These are phyloP conservation scores for Tachystola acroxantha DNA, from an alignment of 2,888 invertebrate species.

Conservation along the genomic window DNA sequence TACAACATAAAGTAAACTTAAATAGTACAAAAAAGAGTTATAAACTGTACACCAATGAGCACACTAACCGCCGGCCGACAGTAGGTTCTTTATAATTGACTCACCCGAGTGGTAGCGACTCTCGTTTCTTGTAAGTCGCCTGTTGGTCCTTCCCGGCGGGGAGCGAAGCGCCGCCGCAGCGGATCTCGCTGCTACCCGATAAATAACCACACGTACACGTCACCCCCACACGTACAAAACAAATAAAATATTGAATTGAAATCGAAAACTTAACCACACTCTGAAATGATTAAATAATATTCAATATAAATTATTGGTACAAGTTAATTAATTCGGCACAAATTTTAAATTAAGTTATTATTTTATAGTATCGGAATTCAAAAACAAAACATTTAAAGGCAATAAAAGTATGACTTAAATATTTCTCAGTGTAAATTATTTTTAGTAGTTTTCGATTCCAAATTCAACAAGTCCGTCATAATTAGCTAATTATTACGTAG, in stretches of 20 bases:
- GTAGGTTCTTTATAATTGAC: constrained; percentile 53
- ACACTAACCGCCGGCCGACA: constrained; percentile 32
- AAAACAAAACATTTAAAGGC: too few relatives aligned
- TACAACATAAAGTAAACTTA: not conserved
- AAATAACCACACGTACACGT: constrained; percentile 70
- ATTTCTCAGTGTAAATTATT: too few relatives aligned
- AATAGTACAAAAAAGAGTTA: constrained; percentile 16
- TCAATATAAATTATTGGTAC: too few relatives aligned
- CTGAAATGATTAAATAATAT: too few relatives aligned
- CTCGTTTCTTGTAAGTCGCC: constrained; percentile 95
- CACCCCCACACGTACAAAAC: constrained; percentile 32
- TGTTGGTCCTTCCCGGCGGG: constrained; percentile 87
- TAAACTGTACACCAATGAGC: constrained; percentile 2
- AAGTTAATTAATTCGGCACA: too few relatives aligned
- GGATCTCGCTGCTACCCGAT: constrained; percentile 76
- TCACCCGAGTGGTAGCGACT: constrained; percentile 97
- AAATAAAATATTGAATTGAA: constrained; percentile 20
- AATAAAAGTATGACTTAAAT: too few relatives aligned
- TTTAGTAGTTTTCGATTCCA: too few relatives aligned
- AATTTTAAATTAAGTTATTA: too few relatives aligned
- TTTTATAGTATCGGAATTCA: too few relatives aligned
- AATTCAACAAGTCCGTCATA: too few relatives aligned
- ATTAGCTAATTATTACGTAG: too few relatives aligned
- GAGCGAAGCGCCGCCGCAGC: constrained; percentile 69
- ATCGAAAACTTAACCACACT: constrained; percentile 15